Evolutionary conservation across 2,113 vertebrate species (phyloP), one percentile per base, ranked within the genome.

Genomic region (Hypocryptadius cinnamomeus): DNA sequence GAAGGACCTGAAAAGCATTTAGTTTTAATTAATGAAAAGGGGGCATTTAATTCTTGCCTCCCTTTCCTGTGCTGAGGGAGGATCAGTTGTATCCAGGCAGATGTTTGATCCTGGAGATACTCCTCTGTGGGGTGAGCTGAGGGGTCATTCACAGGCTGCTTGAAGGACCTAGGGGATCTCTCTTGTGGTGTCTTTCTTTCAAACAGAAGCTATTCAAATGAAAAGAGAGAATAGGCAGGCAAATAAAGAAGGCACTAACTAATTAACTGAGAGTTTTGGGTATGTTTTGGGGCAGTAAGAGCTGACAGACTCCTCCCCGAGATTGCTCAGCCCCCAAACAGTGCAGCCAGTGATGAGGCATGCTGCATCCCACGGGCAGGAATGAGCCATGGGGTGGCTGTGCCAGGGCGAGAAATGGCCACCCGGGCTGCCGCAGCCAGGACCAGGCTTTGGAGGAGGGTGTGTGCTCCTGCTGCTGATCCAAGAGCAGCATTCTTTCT

Each of bases 241-340:
- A 23, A 18, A 3, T n/a, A 74, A 72, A 56, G 28, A 64, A 69
- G 70, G 17, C 65, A 48, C 19, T 70, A 44, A 56, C 9, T 35
- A 65, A 57, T 53, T 44, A 82, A 85, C 19, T 57, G n/a, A 70
- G 66, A 24, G 13, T 4, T 44, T 61, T 9, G 8, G 31, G 18
- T 57, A 11, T 15, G 16, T 35, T 89, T 31, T 39, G 15, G 31
- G 19, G 19, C 76, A 45, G 25, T 56, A 53, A 79, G 25, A 74
- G n/a, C 16, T 30, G 65, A 50, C 6, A 77, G 35, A 85, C n/a
- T 78, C 15, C 10, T 70, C 31, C 31, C 31, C 53, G 65, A 85
- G 15, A 28, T 47, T 48, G 19, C 0, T 2, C 8, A 51, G 47
- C 4, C 51, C 25, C 23, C 2, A 3, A 2, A 40, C 0, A 4